phyloP scores from a whole-genome alignment of 2,888 invertebrate species.

The Drepana falcataria region DNA sequence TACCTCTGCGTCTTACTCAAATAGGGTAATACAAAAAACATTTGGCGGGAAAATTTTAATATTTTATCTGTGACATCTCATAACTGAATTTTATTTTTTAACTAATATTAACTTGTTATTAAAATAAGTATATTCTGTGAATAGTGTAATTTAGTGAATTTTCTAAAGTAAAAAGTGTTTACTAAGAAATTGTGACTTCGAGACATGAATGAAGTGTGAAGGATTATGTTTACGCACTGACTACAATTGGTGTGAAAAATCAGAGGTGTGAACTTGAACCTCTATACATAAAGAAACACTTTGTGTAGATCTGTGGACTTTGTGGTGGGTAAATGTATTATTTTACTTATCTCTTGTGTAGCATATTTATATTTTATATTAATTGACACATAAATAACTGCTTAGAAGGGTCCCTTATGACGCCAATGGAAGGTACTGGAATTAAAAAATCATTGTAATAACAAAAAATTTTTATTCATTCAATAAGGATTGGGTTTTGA shows the following conservation, averaged over 20 bases:
- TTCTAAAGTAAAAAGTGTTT: slow-evolving; percentile 9
- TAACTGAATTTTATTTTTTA: not conserved
- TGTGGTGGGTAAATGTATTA: slow-evolving; percentile 3
- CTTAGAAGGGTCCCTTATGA: too few species aligned
- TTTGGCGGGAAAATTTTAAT: slow-evolving; percentile 57
- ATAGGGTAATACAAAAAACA: slow-evolving; percentile 26
- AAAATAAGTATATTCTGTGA: too few species aligned
- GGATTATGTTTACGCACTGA: slow-evolving; percentile 31
- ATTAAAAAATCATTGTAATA: too few species aligned
- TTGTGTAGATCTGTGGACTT: slow-evolving; percentile 6
- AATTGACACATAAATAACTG: too few species aligned
- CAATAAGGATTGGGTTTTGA: too few species aligned
- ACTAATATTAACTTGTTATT: not conserved
- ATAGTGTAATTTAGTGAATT: slow-evolving; percentile 5
- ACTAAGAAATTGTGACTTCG: slow-evolving; percentile 13
- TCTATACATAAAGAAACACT: slow-evolving; percentile 20
- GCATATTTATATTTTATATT: too few species aligned
- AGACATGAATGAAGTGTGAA: slow-evolving; percentile 33
- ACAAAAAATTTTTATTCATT: too few species aligned
- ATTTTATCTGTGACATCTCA: slow-evolving; percentile 2
- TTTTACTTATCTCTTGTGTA: not conserved
- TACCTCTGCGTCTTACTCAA: slow-evolving; percentile 13
- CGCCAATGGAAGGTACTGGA: too few species aligned
- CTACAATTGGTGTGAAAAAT: slow-evolving; percentile 32
- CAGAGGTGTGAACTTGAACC: slow-evolving; percentile 31